Percentiles rank a stretch among this genome's conserved stretches.
These are phyloP conservation scores for Morpho achilles DNA, from an alignment of 2,888 invertebrate species.

Conservation along the genomic window DNA sequence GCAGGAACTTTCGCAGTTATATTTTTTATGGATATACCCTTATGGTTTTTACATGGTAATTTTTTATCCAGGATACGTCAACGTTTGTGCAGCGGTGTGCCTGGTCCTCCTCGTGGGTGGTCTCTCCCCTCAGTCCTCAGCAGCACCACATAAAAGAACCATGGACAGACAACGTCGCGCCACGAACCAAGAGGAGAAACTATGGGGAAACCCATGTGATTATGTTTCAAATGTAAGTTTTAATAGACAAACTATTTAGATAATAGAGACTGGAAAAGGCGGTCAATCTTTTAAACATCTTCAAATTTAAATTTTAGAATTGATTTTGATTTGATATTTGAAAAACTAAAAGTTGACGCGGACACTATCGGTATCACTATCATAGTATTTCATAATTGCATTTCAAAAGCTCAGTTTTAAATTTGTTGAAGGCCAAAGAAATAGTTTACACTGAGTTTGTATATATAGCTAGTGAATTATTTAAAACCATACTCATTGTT, in stretches of 20 bases:
- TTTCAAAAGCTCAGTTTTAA: neutral
- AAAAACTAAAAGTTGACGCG: too few species aligned
- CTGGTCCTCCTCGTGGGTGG: constrained; percentile 62
- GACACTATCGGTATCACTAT: too few species aligned
- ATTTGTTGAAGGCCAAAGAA: neutral
- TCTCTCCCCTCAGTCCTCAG: constrained; percentile 57
- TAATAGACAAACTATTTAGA: neutral
- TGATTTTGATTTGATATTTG: too few species aligned
- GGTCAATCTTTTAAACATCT: too few species aligned
- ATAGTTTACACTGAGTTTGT: neutral
- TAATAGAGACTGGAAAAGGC: too few species aligned
- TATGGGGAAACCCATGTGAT: constrained; percentile 69
- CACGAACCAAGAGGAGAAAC: constrained; percentile 43
- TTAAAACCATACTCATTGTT: neutral
- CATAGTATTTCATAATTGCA: too few species aligned
- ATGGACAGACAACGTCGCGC: constrained; percentile 51
- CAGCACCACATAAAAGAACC: constrained; percentile 56
- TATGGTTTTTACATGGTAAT: neutral
- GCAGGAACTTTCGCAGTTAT: too few species aligned
- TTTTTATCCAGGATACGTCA: constrained; percentile 62
- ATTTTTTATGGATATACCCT: too few species aligned
- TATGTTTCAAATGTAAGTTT: constrained; percentile 40
- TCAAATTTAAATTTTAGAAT: too few species aligned
- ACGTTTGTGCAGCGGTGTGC: constrained; percentile 71
- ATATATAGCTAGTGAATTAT: too few species aligned